Evolutionary conservation across 2,113 vertebrate genomes (phyloP).

Genomic region (Dunckerocampus dactyliophorus): DNA sequence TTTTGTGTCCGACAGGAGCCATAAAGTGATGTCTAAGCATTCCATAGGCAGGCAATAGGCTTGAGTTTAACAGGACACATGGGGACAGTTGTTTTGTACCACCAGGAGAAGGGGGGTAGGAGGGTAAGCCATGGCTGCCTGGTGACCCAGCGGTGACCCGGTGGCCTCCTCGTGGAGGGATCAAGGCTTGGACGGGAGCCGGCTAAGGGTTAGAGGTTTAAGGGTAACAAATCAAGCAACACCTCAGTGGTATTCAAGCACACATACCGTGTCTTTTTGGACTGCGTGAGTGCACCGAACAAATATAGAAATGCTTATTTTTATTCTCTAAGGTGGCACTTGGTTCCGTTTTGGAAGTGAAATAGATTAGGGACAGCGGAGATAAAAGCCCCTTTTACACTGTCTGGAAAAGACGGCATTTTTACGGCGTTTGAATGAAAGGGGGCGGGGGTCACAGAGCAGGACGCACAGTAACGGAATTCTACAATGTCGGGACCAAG

Average conservation of each 20-base stretch:
- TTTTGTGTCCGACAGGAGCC: conserved; percentile 75
- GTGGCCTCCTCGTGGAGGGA: conserved; percentile 68
- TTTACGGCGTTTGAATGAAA: too few species aligned
- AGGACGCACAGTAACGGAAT: too few species aligned
- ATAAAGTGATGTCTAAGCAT: conserved; percentile 75
- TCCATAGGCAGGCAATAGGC: conserved; percentile 75
- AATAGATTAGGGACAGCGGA: not conserved
- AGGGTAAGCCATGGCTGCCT: conserved; percentile 75
- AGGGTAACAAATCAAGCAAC: conserved; percentile 76
- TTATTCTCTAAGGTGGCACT: conserved; percentile 14
- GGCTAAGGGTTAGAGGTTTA: conserved; percentile 73
- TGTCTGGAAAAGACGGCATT: too few species aligned
- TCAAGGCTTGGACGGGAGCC: conserved; percentile 67
- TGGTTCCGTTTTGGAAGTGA: conserved; percentile 11
- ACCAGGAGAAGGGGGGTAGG: conserved; percentile 44
- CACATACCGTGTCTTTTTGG: conserved; percentile 46
- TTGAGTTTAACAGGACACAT: conserved; percentile 77
- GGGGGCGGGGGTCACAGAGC: too few species aligned
- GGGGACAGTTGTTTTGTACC: conserved; percentile 80
- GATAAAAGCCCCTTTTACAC: not conserved
- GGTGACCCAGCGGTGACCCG: conserved; percentile 75
- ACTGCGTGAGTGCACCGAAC: conserved; percentile 32
- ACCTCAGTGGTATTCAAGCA: conserved; percentile 71
- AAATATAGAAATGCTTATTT: conserved; percentile 45
- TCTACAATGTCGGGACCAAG: too few species aligned